Conservation (phyloP, 1,140 invertebrate species). For the Meloidogyne floridensis region DNA sequence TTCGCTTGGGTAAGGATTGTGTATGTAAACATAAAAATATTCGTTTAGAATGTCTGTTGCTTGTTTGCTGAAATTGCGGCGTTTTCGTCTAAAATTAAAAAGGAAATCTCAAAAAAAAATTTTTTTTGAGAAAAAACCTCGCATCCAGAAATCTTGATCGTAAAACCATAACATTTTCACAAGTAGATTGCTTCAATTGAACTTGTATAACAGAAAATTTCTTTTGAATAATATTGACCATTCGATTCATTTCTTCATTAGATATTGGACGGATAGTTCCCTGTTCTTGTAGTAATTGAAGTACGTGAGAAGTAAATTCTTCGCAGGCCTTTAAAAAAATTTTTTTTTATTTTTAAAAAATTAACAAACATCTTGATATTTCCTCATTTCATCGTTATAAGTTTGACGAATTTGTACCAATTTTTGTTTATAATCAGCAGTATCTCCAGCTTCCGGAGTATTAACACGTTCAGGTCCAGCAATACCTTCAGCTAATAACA, state of each 20-base stretch:
- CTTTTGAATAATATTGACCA: conserved; percentile 99
- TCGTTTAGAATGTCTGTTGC: conserved; percentile 99
- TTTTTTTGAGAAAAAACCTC: conserved; percentile 33
- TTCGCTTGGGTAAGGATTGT: conserved; percentile 97
- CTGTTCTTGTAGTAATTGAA: conserved; percentile 95
- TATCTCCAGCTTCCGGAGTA: conserved; percentile 82
- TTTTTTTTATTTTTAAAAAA: not conserved
- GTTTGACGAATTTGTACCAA: conserved; percentile 97
- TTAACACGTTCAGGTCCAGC: conserved; percentile 71
- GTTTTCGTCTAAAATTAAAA: conserved; percentile 78
- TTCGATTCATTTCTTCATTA: conserved; percentile 80
- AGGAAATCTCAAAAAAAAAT: not conserved
- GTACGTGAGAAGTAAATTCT: conserved; percentile 99
- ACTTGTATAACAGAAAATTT: conserved; percentile 99
- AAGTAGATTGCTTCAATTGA: conserved; percentile 98
- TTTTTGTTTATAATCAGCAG: conserved; percentile 97
- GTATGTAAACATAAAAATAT: conserved; percentile 67
- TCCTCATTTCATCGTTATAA: conserved; percentile 97
- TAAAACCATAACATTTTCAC: conserved; percentile 99
- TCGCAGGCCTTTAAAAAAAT: conserved; percentile 82
- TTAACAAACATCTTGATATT: conserved; percentile 84
- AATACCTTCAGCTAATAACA: conserved; percentile 99
- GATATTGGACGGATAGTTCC: conserved; percentile 76
- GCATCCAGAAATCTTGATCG: conserved; percentile 72
- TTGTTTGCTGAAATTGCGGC: conserved; percentile 99